phyloP scores from a whole-genome alignment of 2,888 invertebrate species.

The Caenorhabditis sp. region DNA sequence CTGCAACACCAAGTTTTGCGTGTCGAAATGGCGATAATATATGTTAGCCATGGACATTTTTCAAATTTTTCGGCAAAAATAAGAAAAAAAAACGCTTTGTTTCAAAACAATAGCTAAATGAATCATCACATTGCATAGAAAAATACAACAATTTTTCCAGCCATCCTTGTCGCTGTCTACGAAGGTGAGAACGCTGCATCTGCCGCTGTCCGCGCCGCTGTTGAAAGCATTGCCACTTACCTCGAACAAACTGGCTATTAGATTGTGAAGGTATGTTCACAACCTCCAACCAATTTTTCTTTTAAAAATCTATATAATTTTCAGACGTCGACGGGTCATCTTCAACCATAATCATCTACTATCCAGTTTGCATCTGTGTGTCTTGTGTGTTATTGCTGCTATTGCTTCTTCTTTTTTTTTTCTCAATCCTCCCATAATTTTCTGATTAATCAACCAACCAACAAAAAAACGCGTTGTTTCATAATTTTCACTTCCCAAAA shows the following conservation, averaged over 20 bases:
- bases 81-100: too few relatives aligned
- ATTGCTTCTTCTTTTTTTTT: neutral
- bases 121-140: too few relatives aligned
- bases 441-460: neutral
- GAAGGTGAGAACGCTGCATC: slow-evolving; percentile 66
- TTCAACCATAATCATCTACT: slow-evolving; percentile 4
- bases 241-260: slow-evolving; percentile 60
- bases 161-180: slow-evolving; percentile 68
- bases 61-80: too few relatives aligned
- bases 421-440: neutral
- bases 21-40: too few relatives aligned
- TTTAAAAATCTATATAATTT: too few relatives aligned
- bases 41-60: too few relatives aligned
- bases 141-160: slow-evolving; percentile 24
- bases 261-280: slow-evolving; percentile 5
- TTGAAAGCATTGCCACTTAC: slow-evolving; percentile 66
- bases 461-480: neutral
- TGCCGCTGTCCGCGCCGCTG: slow-evolving; percentile 61
- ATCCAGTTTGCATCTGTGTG: slow-evolving; percentile 1
- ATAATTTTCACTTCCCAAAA: neutral
- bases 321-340: slow-evolving; percentile 3
- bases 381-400: neutral
- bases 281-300: too few relatives aligned
- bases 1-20: too few relatives aligned
- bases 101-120: too few relatives aligned